These are phyloP conservation scores for Aphelocoma californica DNA, from an alignment of 2,797 vertebrate genomes.

Conservation along the genomic window DNA sequence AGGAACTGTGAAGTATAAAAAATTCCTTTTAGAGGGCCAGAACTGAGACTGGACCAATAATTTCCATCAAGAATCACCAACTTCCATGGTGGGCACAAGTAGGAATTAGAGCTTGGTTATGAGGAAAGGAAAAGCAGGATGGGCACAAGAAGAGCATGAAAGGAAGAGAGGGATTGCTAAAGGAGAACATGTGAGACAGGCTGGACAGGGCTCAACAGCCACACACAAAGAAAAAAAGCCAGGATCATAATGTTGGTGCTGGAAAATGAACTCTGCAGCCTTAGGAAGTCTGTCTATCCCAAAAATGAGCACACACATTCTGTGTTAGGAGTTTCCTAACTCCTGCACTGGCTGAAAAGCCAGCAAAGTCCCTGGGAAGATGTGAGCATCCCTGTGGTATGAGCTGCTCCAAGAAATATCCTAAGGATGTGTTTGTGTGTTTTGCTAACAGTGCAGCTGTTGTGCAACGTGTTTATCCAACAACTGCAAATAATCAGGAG, in stretches of 20 bases:
- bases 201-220: background rate
- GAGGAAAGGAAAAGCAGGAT: background rate
- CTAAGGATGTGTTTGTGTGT: background rate
- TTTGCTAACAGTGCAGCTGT: background rate
- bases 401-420: background rate
- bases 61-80: background rate
- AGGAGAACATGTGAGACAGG: background rate
- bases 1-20: background rate
- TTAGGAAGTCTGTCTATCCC: background rate
- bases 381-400: background rate
- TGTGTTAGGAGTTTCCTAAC: background rate
- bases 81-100: background rate
- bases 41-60: background rate
- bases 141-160: background rate
- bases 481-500: background rate
- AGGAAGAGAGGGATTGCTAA: background rate
- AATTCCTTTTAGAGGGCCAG: background rate
- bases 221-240: background rate
- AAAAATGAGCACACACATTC: background rate
- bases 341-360: background rate
- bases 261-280: background rate
- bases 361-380: background rate
- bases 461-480: conserved; percentile 11
- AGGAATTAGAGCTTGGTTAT: background rate
- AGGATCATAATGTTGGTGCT: background rate